Conservation (phyloP, 1,140 invertebrate genomes). For the Cydia amplana region DNA sequence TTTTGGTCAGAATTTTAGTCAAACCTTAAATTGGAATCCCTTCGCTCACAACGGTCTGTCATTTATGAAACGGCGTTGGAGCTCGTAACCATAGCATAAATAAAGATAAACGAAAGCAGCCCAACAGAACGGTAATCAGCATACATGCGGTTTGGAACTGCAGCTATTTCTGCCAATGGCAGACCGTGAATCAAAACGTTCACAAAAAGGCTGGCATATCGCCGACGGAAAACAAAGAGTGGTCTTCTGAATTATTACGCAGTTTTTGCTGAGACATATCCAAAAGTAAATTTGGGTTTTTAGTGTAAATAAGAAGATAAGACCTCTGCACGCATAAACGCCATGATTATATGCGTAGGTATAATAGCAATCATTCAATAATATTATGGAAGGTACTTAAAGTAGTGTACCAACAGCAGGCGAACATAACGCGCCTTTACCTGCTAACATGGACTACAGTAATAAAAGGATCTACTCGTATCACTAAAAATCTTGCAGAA, state of each 20-base stretch:
- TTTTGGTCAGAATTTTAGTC: no score
- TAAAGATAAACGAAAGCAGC: slow-evolving; percentile 21
- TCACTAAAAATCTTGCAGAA: no score
- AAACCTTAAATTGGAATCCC: no score
- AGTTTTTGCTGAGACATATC: not conserved
- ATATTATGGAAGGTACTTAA: not conserved
- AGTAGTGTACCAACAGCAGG: not conserved
- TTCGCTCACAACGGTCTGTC: no score
- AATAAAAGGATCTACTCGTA: no score
- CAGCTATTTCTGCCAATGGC: slow-evolving; percentile 2
- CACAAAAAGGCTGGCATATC: not conserved
- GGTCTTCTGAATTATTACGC: not conserved
- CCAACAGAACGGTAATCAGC: not conserved
- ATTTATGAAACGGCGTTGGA: no score
- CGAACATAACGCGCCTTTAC: not conserved
- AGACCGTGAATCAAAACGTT: not conserved
- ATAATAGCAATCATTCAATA: not conserved
- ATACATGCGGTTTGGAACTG: not conserved
- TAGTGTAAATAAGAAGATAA: no score
- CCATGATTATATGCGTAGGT: slow-evolving; percentile 12
- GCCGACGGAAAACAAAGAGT: not conserved
- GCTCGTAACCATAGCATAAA: not conserved
- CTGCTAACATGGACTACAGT: not conserved
- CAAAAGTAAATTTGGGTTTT: no score
- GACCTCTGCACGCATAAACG: not conserved